These are phyloP conservation scores for Caenorhabditis remanei DNA, from an alignment of 1,140 invertebrate species.

Conservation along the genomic window DNA sequence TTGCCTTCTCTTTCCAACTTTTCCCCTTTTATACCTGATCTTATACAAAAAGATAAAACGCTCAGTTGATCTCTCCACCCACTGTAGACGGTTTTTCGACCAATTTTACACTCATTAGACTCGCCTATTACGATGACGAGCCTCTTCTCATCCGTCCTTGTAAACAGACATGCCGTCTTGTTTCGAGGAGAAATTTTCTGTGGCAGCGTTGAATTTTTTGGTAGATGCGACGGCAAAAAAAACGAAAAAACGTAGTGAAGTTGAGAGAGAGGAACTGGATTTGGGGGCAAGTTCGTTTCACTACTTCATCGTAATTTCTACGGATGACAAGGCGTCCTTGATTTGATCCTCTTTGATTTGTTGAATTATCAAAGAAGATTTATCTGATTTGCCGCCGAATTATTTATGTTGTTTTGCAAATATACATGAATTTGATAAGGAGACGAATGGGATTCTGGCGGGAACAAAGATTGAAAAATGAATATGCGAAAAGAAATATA, in stretches of 20 bases:
- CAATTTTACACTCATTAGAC: neutral
- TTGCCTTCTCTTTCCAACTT: neutral
- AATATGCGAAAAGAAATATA: neutral
- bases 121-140: neutral
- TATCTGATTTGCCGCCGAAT: neutral
- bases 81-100: conserved; percentile 28
- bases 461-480: neutral
- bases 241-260: too few relatives aligned
- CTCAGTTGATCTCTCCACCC: conserved; percentile 1
- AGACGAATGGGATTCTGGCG: neutral
- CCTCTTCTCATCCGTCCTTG: too few relatives aligned
- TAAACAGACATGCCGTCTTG: neutral
- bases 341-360: conserved; percentile 36
- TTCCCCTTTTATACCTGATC: conserved; percentile 11
- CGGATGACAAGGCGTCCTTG: conserved; percentile 10
- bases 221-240: too few relatives aligned
- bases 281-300: conserved; percentile 29
- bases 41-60: neutral
- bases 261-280: conserved; percentile 27
- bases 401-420: conserved; percentile 24
- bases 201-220: too few relatives aligned
- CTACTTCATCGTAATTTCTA: neutral
- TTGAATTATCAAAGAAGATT: neutral
- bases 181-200: neutral
- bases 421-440: too few relatives aligned